Evolutionary conservation across 2,888 invertebrate species (phyloP).

Genomic region (Drosophila paramelanica): DNA sequence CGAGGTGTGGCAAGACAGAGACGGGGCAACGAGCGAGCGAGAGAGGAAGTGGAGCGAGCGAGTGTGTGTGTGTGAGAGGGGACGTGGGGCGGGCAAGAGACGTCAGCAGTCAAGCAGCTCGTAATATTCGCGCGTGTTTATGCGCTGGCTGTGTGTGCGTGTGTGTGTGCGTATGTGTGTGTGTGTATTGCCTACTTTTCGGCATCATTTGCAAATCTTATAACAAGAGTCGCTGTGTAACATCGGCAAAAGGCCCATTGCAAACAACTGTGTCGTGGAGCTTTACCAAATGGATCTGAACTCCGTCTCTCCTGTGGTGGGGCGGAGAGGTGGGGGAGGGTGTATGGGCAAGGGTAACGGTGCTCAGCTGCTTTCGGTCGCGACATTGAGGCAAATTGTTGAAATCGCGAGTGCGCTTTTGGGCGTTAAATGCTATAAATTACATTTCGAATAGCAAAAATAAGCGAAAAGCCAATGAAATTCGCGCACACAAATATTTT

Average conservation of each 20-base stretch:
- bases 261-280: slow-evolving; percentile 52
- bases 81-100: slow-evolving; percentile 3
- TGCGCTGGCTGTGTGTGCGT: slow-evolving; percentile 32
- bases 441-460: slow-evolving; percentile 60
- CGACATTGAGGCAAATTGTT: slow-evolving; percentile 64
- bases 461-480: slow-evolving; percentile 33
- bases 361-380: slow-evolving; percentile 18
- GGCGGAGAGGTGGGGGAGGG: too few species aligned
- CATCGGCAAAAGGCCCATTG: slow-evolving; percentile 47
- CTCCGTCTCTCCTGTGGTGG: slow-evolving; percentile 3
- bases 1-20: slow-evolving; percentile 14
- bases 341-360: not conserved
- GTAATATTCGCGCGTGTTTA: slow-evolving; percentile 69
- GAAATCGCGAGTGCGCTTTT: slow-evolving; percentile 68
- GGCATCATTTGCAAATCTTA: slow-evolving; percentile 58
- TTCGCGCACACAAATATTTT: not conserved
- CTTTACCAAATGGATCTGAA: slow-evolving; percentile 30
- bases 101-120: slow-evolving; percentile 54
- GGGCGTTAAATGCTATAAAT: slow-evolving; percentile 69
- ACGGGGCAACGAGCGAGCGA: not conserved
- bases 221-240: slow-evolving; percentile 34
- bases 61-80: not conserved
- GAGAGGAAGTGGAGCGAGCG: not conserved
- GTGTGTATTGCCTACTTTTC: slow-evolving; percentile 55
- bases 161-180: slow-evolving; percentile 11